Percentiles rank a stretch among this genome's conserved stretches.
Conservation (phyloP, 2,797 vertebrate genomes). For the Anguilla anguilla region DNA sequence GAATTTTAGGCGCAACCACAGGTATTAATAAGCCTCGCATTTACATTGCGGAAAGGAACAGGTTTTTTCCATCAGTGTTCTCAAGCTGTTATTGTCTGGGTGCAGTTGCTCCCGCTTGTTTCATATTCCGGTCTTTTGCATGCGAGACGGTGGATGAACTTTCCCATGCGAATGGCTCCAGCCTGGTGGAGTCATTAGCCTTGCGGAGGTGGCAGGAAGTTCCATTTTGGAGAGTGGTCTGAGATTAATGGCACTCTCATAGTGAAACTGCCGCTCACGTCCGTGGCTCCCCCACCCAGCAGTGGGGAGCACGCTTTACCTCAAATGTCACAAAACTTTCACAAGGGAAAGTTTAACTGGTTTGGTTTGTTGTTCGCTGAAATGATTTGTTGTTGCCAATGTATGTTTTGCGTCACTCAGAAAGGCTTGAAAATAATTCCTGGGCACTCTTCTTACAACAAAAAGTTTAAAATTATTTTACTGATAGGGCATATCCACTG, state of each 20-base stretch:
- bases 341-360: background rate
- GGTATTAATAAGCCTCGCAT: too few species aligned
- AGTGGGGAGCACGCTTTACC: background rate
- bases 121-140: too few species aligned
- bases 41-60: too few species aligned
- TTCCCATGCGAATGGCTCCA: background rate
- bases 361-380: background rate
- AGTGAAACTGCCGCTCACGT: background rate
- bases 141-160: background rate
- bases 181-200: background rate
- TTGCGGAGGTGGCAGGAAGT: background rate
- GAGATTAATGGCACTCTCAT: background rate
- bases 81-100: too few species aligned
- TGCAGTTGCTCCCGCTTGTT: too few species aligned
- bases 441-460: too few species aligned
- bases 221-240: background rate
- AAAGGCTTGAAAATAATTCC: too few species aligned
- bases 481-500: too few species aligned
- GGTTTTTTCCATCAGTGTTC: too few species aligned
- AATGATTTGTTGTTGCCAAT: background rate
- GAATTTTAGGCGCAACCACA: too few species aligned
- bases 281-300: too few species aligned
- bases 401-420: background rate
- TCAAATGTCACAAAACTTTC: background rate
- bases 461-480: too few species aligned